Base-by-base conservation (phyloP, 2,113 vertebrate genomes). In the Aspiorhynchus laticeps region DNA sequence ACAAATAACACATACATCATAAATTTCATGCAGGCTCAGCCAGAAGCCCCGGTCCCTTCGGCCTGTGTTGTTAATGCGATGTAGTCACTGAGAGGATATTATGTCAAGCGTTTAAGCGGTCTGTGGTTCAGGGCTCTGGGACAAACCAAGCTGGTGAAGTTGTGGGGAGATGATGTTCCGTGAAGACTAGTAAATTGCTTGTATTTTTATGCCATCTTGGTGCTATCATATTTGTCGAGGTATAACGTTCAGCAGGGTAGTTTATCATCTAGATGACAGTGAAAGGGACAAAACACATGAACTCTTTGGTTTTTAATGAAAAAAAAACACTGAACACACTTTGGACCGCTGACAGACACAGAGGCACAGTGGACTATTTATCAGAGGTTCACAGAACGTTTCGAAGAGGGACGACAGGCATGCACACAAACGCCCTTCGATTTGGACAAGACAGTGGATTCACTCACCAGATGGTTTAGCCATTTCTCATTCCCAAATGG, bases 1-100 rank as follows among this genome's bases (percentile, higher is more conserved):
- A 91, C 93, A 94, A 94, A 94, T 94, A 93, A 94, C 92, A 93
- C 91, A 94, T 94, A 92, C 90, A 92, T 94, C 92, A 93, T 80
- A 90, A 88, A 92, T 89, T 88, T 94, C 93, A 91, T 90, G 90
- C 91, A 92, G 91, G 85, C 88, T 83, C 89, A 88, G 92, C 93
- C 93, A 94, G 43, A 91, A 91, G 90, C 86, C 91, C 92, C 87
- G 91, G 91, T 91, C 87, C 92, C 92, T 87, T 92, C 87, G 91
- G 93, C 91, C 92, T 85, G 89, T 5, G 86, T 88, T 88, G 91
- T 91, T 95, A 94, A 95, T 92, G 93, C 91, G 88, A 91, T 86
- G 90, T 93, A 94, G 93, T 90, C 93, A 67, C 91, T 8, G 88
- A 91, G 91, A 94, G 93, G 92, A 91, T 91, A 94, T 94, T 93